Conservation (phyloP, 2,888 invertebrate genomes). For the Cephus runcator region DNA sequence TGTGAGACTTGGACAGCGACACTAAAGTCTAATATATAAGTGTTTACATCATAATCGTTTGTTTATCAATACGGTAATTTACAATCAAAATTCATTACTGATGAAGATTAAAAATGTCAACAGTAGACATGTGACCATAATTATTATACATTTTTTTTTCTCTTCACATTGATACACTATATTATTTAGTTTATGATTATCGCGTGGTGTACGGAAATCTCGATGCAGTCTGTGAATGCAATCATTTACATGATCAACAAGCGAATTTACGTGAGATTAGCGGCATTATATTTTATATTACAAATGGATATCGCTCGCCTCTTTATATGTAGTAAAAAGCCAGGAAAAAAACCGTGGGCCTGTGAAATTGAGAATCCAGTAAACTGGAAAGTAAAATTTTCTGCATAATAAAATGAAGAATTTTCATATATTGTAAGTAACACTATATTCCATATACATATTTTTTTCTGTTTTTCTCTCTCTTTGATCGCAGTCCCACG, state of each 20-base stretch:
- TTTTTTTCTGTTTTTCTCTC: conserved; percentile 3
- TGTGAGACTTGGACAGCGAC: background rate
- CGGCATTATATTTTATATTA: conserved; percentile 1
- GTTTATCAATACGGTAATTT: background rate
- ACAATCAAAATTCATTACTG: conserved; percentile 9
- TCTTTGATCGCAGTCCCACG: conserved; percentile 17
- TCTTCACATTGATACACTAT: background rate
- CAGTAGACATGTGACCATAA: conserved; percentile 17
- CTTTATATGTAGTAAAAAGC: conserved; percentile 2
- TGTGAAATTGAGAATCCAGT: conserved; percentile 19
- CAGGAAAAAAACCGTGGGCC: conserved; percentile 10
- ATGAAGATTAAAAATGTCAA: conserved; percentile 19
- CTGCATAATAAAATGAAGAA: conserved; percentile 19
- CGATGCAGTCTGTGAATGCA: background rate
- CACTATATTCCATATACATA: conserved; percentile 17
- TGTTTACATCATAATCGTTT: background rate
- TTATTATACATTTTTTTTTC: conserved; percentile 23
- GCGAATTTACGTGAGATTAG: background rate
- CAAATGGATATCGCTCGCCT: background rate
- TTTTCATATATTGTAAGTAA: conserved; percentile 18
- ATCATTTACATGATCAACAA: background rate
- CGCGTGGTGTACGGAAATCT: background rate
- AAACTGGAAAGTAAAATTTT: conserved; percentile 12
- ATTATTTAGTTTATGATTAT: background rate
- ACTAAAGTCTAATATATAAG: background rate